Evolutionary conservation across 1,140 invertebrate genomes (phyloP).

Genomic region (Nasonia giraulti): DNA sequence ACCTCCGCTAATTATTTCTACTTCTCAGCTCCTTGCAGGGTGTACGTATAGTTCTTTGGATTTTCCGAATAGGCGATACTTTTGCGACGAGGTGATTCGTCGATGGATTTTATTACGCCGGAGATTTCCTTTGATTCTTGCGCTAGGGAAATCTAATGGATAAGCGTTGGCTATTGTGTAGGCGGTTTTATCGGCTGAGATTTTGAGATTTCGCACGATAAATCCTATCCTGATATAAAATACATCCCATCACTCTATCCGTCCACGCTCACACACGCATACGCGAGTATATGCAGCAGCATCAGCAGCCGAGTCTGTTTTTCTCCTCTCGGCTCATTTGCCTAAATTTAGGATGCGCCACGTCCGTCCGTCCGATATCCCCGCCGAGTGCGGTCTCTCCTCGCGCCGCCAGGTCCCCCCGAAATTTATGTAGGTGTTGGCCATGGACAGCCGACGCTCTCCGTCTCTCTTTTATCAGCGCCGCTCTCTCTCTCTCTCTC

Average conservation of each 20-base stretch:
- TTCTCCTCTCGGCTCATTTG: background rate
- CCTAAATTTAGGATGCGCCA: conserved; percentile 3
- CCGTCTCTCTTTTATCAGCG: background rate
- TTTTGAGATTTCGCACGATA: too few relatives aligned
- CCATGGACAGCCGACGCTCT: conserved; percentile 59
- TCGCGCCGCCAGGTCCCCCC: conserved; percentile 22
- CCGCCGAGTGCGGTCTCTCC: conserved; percentile 2
- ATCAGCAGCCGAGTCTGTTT: background rate
- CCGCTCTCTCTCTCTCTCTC: background rate
- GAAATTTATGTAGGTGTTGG: conserved; percentile 75
- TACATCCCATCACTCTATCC: too few relatives aligned
- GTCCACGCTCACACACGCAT: too few relatives aligned
- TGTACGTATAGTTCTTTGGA: conserved; percentile 8
- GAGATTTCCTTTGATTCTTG: too few relatives aligned
- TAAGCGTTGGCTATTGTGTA: too few relatives aligned
- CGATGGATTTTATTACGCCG: conserved; percentile 4
- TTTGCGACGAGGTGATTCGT: background rate
- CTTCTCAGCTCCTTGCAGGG: background rate
- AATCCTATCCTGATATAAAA: too few relatives aligned
- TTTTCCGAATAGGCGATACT: background rate
- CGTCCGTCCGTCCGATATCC: conserved; percentile 16
- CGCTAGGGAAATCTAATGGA: too few relatives aligned
- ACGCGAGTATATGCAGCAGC: background rate
- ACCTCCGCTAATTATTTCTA: conserved; percentile 74
- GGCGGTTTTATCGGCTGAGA: too few relatives aligned